Evolutionary conservation across 2,888 invertebrate genomes (phyloP).

Genomic region (Seira ritae): DNA sequence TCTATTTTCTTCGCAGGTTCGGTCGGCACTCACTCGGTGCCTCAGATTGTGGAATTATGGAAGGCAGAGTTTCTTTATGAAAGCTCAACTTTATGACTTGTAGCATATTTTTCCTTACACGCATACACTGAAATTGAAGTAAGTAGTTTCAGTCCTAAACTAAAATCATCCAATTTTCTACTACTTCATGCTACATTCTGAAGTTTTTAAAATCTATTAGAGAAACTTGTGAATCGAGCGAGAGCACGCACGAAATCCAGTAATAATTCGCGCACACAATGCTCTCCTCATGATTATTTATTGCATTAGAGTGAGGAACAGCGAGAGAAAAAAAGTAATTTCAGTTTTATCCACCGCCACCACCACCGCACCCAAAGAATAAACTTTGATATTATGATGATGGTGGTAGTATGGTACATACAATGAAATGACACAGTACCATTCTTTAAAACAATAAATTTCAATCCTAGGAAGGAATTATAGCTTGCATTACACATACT

Average conservation of each 20-base stretch:
- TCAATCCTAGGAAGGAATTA: background rate
- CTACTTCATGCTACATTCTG: background rate
- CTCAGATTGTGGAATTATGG: background rate
- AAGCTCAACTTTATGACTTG: too few species aligned
- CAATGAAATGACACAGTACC: conserved; percentile 8
- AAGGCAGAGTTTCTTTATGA: background rate
- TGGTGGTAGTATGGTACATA: too few species aligned
- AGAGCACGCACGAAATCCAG: background rate
- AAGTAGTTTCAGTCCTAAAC: background rate
- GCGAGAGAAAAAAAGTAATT: background rate
- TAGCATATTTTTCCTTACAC: background rate
- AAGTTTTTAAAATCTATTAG: conserved; percentile 10
- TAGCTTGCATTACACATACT: background rate
- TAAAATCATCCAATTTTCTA: background rate
- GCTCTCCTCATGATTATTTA: conserved; percentile 17
- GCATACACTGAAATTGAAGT: background rate
- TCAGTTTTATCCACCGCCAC: conserved; percentile 10
- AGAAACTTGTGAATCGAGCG: background rate
- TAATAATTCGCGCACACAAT: background rate
- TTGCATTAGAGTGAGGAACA: background rate
- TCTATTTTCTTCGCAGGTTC: background rate
- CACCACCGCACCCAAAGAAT: conserved; percentile 15
- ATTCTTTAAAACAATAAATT: conserved; percentile 18
- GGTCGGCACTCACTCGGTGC: background rate
- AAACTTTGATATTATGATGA: too few species aligned